Conservation (phyloP, 2,113 vertebrate species). For the Neofelis nebulosa region DNA sequence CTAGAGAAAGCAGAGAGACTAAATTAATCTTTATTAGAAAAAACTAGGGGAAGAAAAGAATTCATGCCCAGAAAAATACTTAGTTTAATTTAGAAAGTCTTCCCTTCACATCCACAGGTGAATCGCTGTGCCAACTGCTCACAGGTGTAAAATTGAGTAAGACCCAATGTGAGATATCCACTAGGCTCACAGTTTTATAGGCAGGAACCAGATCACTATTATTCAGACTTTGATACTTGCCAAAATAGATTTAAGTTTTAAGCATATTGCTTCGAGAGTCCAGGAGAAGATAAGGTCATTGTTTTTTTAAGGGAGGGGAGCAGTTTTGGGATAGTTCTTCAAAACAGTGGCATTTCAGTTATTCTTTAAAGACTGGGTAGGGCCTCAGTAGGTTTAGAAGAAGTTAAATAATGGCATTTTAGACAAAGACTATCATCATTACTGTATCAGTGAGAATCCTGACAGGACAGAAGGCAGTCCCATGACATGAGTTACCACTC, state of each 20-base stretch:
- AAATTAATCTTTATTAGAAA: neutral
- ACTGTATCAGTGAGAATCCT: neutral
- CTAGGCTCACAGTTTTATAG: neutral
- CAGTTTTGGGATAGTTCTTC: neutral
- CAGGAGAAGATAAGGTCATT: neutral
- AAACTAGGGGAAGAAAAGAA: neutral
- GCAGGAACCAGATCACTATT: neutral
- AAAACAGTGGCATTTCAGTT: neutral
- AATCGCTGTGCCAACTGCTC: neutral
- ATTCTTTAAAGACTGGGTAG: neutral
- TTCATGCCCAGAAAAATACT: neutral
- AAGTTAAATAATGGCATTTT: neutral
- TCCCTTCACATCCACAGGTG: neutral
- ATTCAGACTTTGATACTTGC: neutral
- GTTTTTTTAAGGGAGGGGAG: neutral
- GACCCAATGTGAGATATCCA: neutral
- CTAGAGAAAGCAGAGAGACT: neutral
- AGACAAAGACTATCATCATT: neutral
- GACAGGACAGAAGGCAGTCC: neutral
- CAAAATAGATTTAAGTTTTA: neutral
- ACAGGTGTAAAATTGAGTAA: neutral
- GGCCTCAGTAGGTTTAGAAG: neutral
- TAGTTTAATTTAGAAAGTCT: conserved; percentile 26
- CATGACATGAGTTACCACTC: neutral
- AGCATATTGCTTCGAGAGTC: neutral